Conservation (phyloP, 2,888 invertebrate species). For the Camponotus fellah region DNA sequence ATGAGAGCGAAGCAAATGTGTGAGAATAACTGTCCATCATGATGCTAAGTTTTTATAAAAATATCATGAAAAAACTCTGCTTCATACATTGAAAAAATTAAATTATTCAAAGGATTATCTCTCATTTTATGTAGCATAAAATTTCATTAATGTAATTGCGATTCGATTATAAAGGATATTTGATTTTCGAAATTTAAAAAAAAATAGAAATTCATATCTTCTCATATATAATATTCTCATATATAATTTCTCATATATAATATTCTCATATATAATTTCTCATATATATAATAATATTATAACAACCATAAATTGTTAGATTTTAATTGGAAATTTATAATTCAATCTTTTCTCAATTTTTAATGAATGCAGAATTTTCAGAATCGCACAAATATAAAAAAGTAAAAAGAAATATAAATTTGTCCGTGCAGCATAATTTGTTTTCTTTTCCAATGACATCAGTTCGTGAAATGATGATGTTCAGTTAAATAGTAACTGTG, state of each 20-base stretch:
- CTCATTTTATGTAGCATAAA: background rate
- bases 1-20: constrained; percentile 16
- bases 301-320: background rate
- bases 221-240: background rate
- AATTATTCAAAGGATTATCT: background rate
- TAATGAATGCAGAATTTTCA: background rate
- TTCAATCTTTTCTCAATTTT: background rate
- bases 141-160: background rate
- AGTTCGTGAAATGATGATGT: constrained; percentile 1
- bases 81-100: background rate
- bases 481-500: constrained; percentile 57
- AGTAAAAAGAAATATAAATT: background rate
- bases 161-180: background rate
- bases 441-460: constrained; percentile 20
- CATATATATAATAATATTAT: too few relatives aligned
- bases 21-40: constrained; percentile 13
- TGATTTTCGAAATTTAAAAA: constrained; percentile 6
- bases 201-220: background rate
- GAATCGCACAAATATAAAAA: background rate
- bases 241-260: too few relatives aligned
- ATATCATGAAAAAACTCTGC: background rate
- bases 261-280: too few relatives aligned
- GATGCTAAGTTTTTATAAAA: background rate
- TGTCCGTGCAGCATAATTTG: background rate
- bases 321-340: background rate